Conservation (phyloP, 2,888 invertebrate genomes). For the Scelioninae gen. 1 region DNA sequence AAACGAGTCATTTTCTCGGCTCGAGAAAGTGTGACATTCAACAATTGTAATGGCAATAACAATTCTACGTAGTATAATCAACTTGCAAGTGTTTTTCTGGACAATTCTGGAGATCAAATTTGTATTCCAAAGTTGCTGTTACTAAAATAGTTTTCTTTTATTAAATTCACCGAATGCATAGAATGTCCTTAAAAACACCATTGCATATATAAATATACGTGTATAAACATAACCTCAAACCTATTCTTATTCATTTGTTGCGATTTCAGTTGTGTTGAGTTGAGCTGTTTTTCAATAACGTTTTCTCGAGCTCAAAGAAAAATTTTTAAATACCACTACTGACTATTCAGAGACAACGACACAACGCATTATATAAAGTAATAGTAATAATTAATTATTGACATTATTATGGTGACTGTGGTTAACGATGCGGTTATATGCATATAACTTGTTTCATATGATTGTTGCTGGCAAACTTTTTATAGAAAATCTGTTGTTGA, state of each 20-base stretch:
- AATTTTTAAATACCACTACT: conserved; percentile 74
- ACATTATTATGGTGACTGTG: conserved; percentile 74
- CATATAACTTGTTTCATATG: conserved; percentile 70
- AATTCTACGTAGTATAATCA: conserved; percentile 33
- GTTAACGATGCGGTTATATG: conserved; percentile 68
- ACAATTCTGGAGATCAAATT: background rate
- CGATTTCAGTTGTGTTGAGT: background rate
- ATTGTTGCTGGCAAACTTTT: conserved; percentile 50
- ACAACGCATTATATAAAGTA: conserved; percentile 83
- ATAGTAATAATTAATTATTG: conserved; percentile 78
- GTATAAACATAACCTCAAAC: conserved; percentile 35
- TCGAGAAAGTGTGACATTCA: conserved; percentile 61
- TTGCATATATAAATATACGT: conserved; percentile 19
- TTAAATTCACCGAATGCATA: background rate
- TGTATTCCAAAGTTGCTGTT: background rate
- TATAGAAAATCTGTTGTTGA: conserved; percentile 52
- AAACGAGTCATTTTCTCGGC: conserved; percentile 61
- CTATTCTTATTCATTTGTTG: background rate
- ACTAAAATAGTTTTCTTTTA: background rate
- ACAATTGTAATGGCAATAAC: conserved; percentile 55
- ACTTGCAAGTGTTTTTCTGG: conserved; percentile 23
- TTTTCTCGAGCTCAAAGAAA: conserved; percentile 68
- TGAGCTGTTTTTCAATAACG: conserved; percentile 7
- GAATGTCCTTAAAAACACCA: conserved; percentile 22
- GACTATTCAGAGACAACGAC: conserved; percentile 84